These are phyloP conservation scores for Amiota communis DNA, from an alignment of 2,888 invertebrate species.

Conservation along the genomic window DNA sequence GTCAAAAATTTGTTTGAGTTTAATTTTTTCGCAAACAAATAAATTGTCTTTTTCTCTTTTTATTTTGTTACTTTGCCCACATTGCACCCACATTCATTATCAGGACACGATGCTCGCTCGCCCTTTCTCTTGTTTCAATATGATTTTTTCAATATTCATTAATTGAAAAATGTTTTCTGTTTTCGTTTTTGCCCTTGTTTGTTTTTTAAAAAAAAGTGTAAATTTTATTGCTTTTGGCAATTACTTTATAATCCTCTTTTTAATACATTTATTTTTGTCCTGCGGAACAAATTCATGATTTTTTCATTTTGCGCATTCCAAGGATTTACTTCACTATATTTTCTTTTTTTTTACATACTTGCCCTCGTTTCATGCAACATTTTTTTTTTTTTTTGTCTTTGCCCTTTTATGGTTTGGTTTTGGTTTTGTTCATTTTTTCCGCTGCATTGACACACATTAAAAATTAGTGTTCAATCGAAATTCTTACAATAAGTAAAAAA, in stretches of 20 bases:
- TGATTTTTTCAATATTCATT: too few species aligned
- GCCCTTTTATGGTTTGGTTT: constrained; percentile 41
- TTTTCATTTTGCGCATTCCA: neutral
- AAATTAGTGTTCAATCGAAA: constrained; percentile 20
- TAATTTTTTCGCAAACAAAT: constrained; percentile 17
- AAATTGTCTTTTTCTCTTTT: neutral
- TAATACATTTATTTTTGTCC: constrained; percentile 2
- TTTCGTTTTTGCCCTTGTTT: too few species aligned
- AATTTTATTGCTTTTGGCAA: constrained; percentile 13
- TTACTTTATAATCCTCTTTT: constrained; percentile 50
- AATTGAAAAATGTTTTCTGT: too few species aligned
- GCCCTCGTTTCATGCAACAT: constrained; percentile 55
- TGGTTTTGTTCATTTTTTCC: constrained; percentile 32
- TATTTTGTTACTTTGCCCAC: too few species aligned
- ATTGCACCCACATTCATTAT: too few species aligned
- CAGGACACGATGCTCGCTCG: too few species aligned
- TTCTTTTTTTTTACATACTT: constrained; percentile 15
- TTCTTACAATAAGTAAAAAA: neutral
- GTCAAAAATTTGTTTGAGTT: neutral
- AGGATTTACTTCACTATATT: constrained; percentile 32
- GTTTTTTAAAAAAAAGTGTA: too few species aligned
- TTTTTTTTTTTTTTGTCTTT: constrained; percentile 41
- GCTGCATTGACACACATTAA: constrained; percentile 43
- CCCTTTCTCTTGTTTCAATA: too few species aligned
- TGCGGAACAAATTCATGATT: neutral